These are phyloP conservation scores for Antedon bifida DNA, from an alignment of 35 echinoderm and acorn worm genomes.

Conservation along the genomic window DNA sequence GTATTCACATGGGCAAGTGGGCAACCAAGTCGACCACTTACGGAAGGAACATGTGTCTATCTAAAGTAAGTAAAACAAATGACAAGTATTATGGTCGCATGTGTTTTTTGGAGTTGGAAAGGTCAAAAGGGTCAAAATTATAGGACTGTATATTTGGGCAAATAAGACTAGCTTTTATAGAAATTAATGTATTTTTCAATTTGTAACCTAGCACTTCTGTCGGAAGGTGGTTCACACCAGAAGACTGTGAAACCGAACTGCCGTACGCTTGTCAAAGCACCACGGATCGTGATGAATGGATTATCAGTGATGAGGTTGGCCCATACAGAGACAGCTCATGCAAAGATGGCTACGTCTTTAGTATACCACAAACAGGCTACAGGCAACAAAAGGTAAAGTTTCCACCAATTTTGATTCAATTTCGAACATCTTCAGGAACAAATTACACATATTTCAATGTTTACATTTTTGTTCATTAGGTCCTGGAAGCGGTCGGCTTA, in stretches of 20 bases:
- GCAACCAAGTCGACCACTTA: slow-evolving; percentile 11
- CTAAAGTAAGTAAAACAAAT: slow-evolving; percentile 20
- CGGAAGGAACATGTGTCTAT: slow-evolving; percentile 10
- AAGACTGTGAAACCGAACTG: slow-evolving; percentile 22
- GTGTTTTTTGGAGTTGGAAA: too few species aligned
- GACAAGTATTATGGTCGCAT: too few species aligned
- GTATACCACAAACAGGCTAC: slow-evolving; percentile 67
- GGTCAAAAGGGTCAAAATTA: too few species aligned
- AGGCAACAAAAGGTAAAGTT: slow-evolving; percentile 58
- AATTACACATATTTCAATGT: too few species aligned
- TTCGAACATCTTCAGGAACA: too few species aligned
- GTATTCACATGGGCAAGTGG: slow-evolving; percentile 36
- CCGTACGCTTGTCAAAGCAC: slow-evolving; percentile 57
- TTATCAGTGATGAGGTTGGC: slow-evolving; percentile 33
- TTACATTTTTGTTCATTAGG: not conserved
- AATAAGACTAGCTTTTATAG: too few species aligned
- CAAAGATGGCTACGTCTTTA: slow-evolving; percentile 49
- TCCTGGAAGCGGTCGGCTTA: not conserved
- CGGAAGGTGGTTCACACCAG: slow-evolving; percentile 52
- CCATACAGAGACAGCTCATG: slow-evolving; percentile 33
- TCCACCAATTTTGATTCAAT: not conserved
- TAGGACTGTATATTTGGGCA: too few species aligned
- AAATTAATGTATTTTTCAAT: too few species aligned
- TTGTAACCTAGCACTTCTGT: slow-evolving; percentile 6
- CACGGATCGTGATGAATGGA: slow-evolving; percentile 45